Percentiles rank a stretch among this genome's conserved stretches.
These are phyloP conservation scores for Sogatella furcifera DNA, from an alignment of 1,140 invertebrate species.

Conservation along the genomic window DNA sequence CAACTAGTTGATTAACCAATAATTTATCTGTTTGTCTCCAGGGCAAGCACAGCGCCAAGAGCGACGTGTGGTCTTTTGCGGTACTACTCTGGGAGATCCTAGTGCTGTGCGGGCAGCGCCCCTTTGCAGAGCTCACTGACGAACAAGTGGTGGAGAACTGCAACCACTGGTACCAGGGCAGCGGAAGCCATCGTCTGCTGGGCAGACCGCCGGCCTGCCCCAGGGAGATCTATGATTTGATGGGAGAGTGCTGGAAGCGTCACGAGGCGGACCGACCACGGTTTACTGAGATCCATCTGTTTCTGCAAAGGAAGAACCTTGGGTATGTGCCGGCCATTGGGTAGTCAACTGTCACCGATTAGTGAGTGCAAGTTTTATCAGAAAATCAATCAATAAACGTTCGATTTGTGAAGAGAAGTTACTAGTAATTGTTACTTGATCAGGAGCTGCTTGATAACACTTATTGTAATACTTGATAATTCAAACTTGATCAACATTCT, in stretches of 20 bases:
- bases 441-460: neutral
- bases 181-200: conserved; percentile 33
- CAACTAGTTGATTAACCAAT: too few relatives aligned
- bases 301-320: conserved; percentile 57
- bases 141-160: conserved; percentile 67
- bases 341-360: neutral
- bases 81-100: conserved; percentile 72
- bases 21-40: conserved; percentile 29
- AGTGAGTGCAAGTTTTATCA: too few relatives aligned
- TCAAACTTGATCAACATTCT: too few relatives aligned
- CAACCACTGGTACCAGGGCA: conserved; percentile 50
- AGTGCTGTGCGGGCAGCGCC: conserved; percentile 54
- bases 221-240: conserved; percentile 58
- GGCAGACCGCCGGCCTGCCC: conserved; percentile 47
- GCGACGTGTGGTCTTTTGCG: conserved; percentile 71
- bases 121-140: conserved; percentile 59
- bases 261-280: conserved; percentile 51
- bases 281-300: conserved; percentile 63
- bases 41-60: conserved; percentile 57
- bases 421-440: too few relatives aligned
- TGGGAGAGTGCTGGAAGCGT: conserved; percentile 65
- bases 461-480: too few relatives aligned
- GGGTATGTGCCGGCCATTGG: conserved; percentile 28
- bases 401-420: too few relatives aligned
- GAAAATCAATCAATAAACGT: too few relatives aligned